Evolutionary conservation across 2,113 vertebrate species (phyloP).

Genomic region (Glaucomys volans): DNA sequence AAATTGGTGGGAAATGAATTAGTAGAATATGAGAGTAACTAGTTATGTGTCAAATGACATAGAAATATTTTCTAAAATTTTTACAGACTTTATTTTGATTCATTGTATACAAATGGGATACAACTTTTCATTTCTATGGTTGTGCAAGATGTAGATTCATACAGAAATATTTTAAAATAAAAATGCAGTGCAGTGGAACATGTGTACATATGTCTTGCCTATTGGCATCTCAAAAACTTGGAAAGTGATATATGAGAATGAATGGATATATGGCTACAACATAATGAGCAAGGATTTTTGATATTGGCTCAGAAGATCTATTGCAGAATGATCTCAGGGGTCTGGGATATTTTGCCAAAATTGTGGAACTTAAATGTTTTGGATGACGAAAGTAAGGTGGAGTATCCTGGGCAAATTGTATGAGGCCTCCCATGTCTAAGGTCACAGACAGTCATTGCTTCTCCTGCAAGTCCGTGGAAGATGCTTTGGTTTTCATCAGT

Average conservation of each 20-base stretch:
- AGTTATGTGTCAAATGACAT: neutral
- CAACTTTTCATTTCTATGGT: too few relatives aligned
- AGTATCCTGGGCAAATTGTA: neutral
- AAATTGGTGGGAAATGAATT: neutral
- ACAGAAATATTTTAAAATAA: conserved; percentile 2
- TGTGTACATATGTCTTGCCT: neutral
- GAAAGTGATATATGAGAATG: neutral
- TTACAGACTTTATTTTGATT: too few relatives aligned
- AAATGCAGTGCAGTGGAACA: neutral
- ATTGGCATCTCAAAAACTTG: neutral
- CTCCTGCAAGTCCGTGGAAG: neutral
- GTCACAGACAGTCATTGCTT: neutral
- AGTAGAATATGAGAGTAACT: neutral
- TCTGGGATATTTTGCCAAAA: neutral
- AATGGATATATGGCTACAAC: neutral
- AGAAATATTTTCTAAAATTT: neutral
- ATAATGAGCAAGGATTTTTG: neutral
- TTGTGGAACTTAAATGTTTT: neutral
- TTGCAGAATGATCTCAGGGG: neutral
- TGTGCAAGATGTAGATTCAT: too few relatives aligned
- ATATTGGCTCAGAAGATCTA: neutral
- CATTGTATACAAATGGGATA: too few relatives aligned
- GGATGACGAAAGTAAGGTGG: neutral
- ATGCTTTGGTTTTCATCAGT: neutral
- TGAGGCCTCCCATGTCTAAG: neutral